A percentile compares a stretch with the other conserved stretches of the same genome.
Conservation (phyloP, 2,797 vertebrate species). For the Simalia tracyae region DNA sequence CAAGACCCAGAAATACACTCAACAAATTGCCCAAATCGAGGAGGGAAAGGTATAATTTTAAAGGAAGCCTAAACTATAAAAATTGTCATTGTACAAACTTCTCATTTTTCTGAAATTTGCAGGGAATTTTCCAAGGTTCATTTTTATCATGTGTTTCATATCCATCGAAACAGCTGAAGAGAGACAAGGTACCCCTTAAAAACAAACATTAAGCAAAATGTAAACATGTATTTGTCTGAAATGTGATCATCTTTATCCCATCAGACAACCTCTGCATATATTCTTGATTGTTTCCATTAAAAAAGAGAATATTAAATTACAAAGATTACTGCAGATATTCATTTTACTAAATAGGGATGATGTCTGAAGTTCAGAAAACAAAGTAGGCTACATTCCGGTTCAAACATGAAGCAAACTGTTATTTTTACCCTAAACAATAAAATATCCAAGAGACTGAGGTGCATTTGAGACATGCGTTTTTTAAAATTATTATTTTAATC, state of each 20-base stretch:
- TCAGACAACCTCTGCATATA: background rate
- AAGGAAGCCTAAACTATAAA: background rate
- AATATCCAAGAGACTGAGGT: background rate
- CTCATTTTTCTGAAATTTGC: background rate
- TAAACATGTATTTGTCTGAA: background rate
- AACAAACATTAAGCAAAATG: background rate
- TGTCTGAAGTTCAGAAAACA: background rate
- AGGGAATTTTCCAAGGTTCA: background rate
- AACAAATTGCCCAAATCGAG: background rate
- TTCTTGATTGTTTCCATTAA: background rate
- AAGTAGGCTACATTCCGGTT: background rate
- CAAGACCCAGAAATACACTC: background rate
- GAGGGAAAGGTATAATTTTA: background rate
- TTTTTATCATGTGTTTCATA: background rate
- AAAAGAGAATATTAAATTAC: background rate
- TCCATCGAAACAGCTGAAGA: background rate
- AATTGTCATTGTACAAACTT: background rate
- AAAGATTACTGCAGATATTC: no score
- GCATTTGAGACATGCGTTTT: background rate
- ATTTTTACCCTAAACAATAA: no score
- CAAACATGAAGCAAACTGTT: background rate
- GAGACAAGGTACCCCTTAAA: background rate
- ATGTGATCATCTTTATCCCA: background rate
- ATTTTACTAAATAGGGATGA: background rate
- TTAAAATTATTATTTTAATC: background rate